Evolutionary conservation across 2,888 invertebrate genomes (phyloP).

Genomic region (Nycteola revayana): DNA sequence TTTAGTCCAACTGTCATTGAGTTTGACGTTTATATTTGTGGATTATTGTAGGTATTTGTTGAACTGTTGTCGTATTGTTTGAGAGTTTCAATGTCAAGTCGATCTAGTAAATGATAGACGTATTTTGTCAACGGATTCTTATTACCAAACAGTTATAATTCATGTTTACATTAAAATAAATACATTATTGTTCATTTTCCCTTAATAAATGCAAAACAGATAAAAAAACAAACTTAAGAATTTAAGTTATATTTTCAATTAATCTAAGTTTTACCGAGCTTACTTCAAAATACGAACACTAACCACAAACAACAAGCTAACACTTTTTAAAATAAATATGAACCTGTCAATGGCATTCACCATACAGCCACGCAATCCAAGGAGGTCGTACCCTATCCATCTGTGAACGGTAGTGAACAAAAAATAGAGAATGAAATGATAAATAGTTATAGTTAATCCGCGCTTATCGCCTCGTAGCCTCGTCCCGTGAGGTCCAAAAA

Average conservation of each 20-base stretch:
- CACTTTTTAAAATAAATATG: slow-evolving; percentile 18
- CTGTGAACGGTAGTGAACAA: slow-evolving; percentile 69
- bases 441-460: slow-evolving; percentile 79
- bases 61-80: slow-evolving; percentile 26
- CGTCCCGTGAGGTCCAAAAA: slow-evolving; percentile 79
- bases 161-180: too few species aligned
- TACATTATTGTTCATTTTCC: not conserved
- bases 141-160: too few species aligned
- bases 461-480: slow-evolving; percentile 65
- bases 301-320: not conserved
- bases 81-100: slow-evolving; percentile 23
- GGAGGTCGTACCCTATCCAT: slow-evolving; percentile 57
- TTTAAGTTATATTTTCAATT: too few species aligned
- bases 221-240: too few species aligned
- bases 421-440: slow-evolving; percentile 71
- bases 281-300: slow-evolving; percentile 17
- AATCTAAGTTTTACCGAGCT: too few species aligned
- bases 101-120: slow-evolving; percentile 1
- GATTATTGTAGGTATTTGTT: slow-evolving; percentile 22
- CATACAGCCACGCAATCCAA: slow-evolving; percentile 38
- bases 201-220: too few species aligned
- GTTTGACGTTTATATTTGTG: slow-evolving; percentile 34
- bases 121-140: not conserved
- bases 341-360: slow-evolving; percentile 36
- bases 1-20: slow-evolving; percentile 35